These are phyloP conservation scores for Oncorhynchus keta DNA, from an alignment of 2,113 vertebrate genomes.

Conservation along the genomic window DNA sequence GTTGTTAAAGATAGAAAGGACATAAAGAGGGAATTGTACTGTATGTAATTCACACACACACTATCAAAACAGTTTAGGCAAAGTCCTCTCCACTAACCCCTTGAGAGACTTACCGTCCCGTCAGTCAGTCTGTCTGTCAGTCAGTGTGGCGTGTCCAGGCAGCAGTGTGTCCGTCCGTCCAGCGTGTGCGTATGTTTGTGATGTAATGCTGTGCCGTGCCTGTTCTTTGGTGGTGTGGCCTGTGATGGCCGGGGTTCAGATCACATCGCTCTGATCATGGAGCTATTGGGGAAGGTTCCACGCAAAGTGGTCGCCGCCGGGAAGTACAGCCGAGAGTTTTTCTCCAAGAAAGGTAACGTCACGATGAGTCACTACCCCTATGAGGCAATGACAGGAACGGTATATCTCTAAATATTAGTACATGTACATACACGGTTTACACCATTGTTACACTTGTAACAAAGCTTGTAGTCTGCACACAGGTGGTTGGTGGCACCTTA, in stretches of 20 bases:
- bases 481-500: no score
- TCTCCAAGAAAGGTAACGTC: slow-evolving; percentile 99
- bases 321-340: slow-evolving; percentile 99
- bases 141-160: slow-evolving; percentile 24
- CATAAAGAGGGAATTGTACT: no score
- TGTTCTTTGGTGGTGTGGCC: slow-evolving; percentile 87
- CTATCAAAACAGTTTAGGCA: not conserved
- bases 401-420: not conserved
- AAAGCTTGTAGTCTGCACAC: no score
- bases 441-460: no score
- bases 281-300: slow-evolving; percentile 99
- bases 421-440: not conserved
- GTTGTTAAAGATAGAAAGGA: no score
- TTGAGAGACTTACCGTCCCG: not conserved
- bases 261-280: slow-evolving; percentile 99
- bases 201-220: slow-evolving; percentile 74
- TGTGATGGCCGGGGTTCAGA: slow-evolving; percentile 88
- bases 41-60: not conserved
- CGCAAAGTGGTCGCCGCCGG: slow-evolving; percentile 97
- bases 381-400: not conserved
- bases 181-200: slow-evolving; percentile 78
- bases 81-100: not conserved
- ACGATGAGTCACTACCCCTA: slow-evolving; percentile 29
- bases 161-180: slow-evolving; percentile 5
- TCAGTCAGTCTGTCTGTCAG: slow-evolving; percentile 20